phyloP scores from a whole-genome alignment of 2,797 vertebrate genomes.

The Coccyzus lansbergi region DNA sequence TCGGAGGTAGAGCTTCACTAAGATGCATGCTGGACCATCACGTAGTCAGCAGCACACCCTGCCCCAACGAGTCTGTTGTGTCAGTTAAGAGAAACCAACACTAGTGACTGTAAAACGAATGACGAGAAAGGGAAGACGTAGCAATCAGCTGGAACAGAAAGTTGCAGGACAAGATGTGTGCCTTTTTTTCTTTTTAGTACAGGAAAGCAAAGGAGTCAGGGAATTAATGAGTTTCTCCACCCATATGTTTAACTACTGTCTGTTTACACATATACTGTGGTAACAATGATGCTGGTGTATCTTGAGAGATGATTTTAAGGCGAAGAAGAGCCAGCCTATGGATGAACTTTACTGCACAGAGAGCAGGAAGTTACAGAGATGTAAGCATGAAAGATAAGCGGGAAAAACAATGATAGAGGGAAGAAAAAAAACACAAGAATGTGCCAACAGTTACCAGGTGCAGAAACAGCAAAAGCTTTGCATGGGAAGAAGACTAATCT shows the following conservation, averaged over 20 bases:
- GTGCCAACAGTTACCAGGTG: constrained; percentile 7
- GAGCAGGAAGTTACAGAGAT: constrained; percentile 51
- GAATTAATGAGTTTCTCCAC: constrained; percentile 40
- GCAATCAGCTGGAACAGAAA: constrained; percentile 37
- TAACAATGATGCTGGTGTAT: neutral
- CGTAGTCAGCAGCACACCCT: neutral
- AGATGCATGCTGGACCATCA: neutral
- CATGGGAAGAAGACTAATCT: neutral
- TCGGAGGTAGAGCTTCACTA: neutral
- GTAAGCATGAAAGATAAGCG: constrained; percentile 25
- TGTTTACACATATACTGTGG: neutral
- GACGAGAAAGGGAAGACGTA: neutral
- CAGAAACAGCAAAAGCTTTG: neutral
- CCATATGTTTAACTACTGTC: neutral
- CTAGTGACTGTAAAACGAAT: neutral
- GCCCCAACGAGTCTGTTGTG: neutral
- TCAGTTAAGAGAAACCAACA: neutral
- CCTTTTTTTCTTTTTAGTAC: neutral
- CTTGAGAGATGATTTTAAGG: neutral
- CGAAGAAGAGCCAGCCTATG: neutral
- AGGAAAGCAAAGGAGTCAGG: neutral
- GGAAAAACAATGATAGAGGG: neutral
- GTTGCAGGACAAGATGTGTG: constrained; percentile 30
- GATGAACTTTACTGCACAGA: constrained; percentile 5
- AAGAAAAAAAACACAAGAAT: neutral